Base-by-base conservation (phyloP, 2,113 vertebrate genomes). In the Atrichornis clamosus region DNA sequence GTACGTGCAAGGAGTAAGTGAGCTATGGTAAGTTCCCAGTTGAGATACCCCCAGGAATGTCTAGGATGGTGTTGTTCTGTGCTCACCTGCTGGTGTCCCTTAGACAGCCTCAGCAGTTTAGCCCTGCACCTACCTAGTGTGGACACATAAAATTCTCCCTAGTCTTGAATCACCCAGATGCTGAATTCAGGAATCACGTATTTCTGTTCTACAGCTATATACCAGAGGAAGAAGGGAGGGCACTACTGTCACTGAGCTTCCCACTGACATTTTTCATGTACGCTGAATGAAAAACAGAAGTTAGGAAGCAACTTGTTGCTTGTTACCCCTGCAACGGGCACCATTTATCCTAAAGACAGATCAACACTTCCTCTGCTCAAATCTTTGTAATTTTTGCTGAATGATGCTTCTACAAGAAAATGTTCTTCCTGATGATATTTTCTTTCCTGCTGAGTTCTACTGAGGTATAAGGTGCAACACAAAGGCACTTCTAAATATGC, bases 11-110 rank as follows among this genome's bases (percentile, higher is more conserved):
- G 47, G 13, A 67, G 6, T 26, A 30, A 47, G 44, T 3, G 21
- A 84, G 23, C 27, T 35, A 10, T 18, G 20, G 30, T 26, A 46
- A 65, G 15, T 16, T 93, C 59, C 20, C 50, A 74, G 56, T 18
- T 1, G 0, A 47, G 53, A 49, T 24, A 44, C 20, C 13, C 0
- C 0, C 28, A 23, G 23, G 35, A 32, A 33, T 16, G 41, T 42
- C 44, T 10, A n/a, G 39, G 17, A 5, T 5, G 14, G 21, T 35
- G 12, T 14, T 52, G 37, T 39, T 60, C 28, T 65, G 35, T 35
- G 33, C 33, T 65, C 13, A 6, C 20, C 33, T 52, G 35, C 30
- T 39, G 39, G 12, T 18, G 81, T 4, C 13, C 20, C 27, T 30
- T 13, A 27, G 60, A 68, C 26, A 80, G 55, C 27, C 44, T 42